A percentile compares a stretch with the other conserved stretches of the same genome.
These are phyloP conservation scores for Helostoma temminkii DNA, from an alignment of 2,797 vertebrate genomes.

Conservation along the genomic window DNA sequence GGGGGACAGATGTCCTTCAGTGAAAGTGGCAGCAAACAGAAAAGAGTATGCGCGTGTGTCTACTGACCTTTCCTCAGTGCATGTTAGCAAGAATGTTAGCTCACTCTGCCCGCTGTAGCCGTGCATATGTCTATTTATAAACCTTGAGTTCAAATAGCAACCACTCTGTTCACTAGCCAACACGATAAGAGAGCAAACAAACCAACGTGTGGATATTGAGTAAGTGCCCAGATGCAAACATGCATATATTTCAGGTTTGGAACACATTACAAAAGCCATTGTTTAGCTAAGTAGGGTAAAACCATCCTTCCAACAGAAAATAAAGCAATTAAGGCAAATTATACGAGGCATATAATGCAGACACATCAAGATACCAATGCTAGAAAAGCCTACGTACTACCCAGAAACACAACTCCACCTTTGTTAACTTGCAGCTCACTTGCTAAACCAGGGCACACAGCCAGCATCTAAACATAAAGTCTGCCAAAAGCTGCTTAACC, in stretches of 20 bases:
- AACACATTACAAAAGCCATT: not conserved
- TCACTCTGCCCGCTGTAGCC: constrained; percentile 59
- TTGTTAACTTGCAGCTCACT: constrained; percentile 38
- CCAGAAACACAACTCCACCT: constrained; percentile 20
- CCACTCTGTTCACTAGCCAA: constrained; percentile 61
- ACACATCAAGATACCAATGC: not conserved
- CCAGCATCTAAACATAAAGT: constrained; percentile 36
- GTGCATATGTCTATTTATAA: constrained; percentile 78
- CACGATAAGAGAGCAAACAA: constrained; percentile 70
- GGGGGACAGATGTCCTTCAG: constrained; percentile 32
- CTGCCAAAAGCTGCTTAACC: constrained; percentile 36
- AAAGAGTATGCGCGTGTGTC: constrained; percentile 10
- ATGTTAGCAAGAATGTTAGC: constrained; percentile 53
- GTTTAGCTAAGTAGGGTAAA: not conserved
- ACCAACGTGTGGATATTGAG: constrained; percentile 49
- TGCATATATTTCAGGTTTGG: not conserved
- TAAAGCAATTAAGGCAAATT: not conserved
- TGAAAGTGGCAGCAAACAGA: constrained; percentile 48
- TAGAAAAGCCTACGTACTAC: constrained; percentile 8
- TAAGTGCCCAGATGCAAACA: constrained; percentile 19
- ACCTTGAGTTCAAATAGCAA: constrained; percentile 73
- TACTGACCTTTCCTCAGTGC: constrained; percentile 61
- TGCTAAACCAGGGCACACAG: constrained; percentile 25
- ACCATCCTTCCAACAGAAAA: not conserved
- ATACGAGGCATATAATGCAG: not conserved